phyloP scores from a whole-genome alignment of 2,113 vertebrate genomes.

The Aix galericulata region DNA sequence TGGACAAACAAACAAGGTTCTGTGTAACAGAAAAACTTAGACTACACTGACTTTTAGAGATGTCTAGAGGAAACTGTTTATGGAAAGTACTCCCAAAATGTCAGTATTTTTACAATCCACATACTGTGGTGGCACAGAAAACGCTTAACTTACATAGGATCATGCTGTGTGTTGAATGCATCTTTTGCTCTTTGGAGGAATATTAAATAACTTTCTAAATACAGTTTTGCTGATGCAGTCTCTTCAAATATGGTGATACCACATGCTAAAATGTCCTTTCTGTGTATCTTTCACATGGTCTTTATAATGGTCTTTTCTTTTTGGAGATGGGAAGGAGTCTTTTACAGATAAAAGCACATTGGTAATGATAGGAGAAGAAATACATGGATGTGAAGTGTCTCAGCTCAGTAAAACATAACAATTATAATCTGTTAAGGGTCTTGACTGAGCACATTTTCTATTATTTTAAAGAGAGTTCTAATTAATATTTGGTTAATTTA shows the following conservation, averaged over 20 bases:
- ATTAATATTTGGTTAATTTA: neutral
- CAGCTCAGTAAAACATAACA: neutral
- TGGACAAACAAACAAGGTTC: neutral
- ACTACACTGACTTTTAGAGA: neutral
- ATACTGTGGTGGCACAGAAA: neutral
- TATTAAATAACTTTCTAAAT: neutral
- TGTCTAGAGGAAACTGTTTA: neutral
- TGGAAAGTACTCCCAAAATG: neutral
- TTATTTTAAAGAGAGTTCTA: neutral
- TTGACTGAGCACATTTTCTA: neutral
- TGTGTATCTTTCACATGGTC: neutral
- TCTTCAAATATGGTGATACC: neutral
- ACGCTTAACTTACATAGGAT: neutral
- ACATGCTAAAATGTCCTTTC: neutral
- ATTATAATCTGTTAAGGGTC: neutral
- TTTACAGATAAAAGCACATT: neutral
- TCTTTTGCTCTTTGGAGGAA: neutral
- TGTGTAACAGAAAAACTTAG: neutral
- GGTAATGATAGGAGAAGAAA: neutral
- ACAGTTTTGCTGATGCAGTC: neutral
- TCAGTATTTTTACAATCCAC: neutral
- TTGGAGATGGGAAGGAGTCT: neutral
- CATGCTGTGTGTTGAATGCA: neutral
- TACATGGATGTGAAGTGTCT: neutral
- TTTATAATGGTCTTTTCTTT: neutral